A percentile compares a stretch with the other conserved stretches of the same genome.
These are phyloP conservation scores for Malacoraja senta DNA, from an alignment of 2,797 vertebrate genomes.

Conservation along the genomic window DNA sequence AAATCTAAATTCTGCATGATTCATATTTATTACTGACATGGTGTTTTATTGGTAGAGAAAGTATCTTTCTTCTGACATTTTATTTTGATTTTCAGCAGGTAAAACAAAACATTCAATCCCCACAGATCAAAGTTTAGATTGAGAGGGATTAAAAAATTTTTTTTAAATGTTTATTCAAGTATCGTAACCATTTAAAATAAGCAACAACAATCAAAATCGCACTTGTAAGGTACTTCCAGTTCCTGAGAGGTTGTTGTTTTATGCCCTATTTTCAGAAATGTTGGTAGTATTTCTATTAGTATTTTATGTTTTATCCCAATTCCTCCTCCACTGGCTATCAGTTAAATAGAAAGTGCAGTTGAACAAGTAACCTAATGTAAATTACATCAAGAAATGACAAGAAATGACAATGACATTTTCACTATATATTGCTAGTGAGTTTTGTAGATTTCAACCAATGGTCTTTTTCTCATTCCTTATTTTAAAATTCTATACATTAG, in stretches of 20 bases:
- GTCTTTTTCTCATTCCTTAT: not conserved
- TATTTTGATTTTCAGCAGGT: no score
- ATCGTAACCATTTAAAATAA: not conserved
- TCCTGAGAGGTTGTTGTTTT: not conserved
- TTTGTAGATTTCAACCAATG: not conserved
- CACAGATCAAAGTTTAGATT: not conserved
- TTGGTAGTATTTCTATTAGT: no score
- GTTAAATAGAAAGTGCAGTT: not conserved
- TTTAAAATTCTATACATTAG: not conserved
- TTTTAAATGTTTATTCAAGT: not conserved
- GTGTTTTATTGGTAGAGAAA: no score
- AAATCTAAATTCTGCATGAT: no score
- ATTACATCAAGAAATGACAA: not conserved
- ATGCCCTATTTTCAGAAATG: conserved; percentile 4
- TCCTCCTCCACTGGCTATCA: not conserved
- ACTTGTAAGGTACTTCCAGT: not conserved
- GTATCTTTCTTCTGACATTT: no score
- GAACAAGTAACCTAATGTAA: not conserved
- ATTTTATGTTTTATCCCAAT: not conserved
- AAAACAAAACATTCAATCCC: no score
- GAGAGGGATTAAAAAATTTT: no score
- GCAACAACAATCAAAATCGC: not conserved
- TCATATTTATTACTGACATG: no score
- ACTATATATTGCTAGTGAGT: not conserved
- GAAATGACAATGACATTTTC: not conserved